These are phyloP conservation scores for Accipiter cooperii DNA, from an alignment of 2,113 vertebrate genomes.

Conservation along the genomic window DNA sequence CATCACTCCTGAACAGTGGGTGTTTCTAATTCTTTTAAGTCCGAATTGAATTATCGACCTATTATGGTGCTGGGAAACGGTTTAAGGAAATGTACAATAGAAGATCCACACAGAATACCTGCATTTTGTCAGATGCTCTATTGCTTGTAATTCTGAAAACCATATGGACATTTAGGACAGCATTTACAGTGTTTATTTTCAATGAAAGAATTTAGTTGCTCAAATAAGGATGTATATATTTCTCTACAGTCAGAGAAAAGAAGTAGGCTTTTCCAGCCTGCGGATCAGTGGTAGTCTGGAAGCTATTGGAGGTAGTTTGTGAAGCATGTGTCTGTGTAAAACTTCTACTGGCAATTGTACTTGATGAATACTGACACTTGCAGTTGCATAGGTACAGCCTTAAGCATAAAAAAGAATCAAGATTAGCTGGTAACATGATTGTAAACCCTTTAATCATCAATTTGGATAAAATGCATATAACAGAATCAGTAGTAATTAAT, in stretches of 20 bases:
- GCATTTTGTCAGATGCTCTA: neutral
- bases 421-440: neutral
- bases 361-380: neutral
- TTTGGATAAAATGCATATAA: neutral
- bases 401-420: neutral
- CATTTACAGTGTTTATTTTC: neutral
- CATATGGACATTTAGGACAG: neutral
- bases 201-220: neutral
- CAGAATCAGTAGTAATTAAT: neutral
- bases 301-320: neutral
- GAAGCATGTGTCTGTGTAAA: neutral
- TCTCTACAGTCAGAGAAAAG: neutral
- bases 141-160: neutral
- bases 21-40: neutral
- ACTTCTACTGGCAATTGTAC: neutral
- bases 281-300: neutral
- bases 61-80: neutral
- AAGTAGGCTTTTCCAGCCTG: neutral
- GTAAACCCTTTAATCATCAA: neutral
- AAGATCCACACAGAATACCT: neutral
- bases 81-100: neutral
- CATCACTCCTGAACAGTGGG: neutral
- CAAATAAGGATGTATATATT: neutral
- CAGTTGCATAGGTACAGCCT: neutral
- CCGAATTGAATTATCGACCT: neutral